phyloP scores from a whole-genome alignment of 2,888 invertebrate species.

The Bimastos eiseni region DNA sequence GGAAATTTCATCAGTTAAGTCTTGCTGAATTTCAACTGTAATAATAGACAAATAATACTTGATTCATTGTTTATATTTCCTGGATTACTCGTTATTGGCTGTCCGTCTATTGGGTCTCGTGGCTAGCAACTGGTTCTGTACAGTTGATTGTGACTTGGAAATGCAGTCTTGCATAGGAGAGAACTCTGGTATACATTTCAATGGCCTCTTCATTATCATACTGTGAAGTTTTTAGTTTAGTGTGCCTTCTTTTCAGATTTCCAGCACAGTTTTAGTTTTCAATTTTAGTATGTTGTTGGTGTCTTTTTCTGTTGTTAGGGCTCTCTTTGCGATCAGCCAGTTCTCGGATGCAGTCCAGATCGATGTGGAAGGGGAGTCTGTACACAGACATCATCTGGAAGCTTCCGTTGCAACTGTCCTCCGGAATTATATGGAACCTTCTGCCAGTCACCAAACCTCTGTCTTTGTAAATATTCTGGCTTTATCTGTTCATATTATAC shows the following conservation, averaged over 20 bases:
- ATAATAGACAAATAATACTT: not conserved
- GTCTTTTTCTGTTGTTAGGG: constrained; percentile 35
- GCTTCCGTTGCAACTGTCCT: constrained; percentile 44
- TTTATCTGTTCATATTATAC: not conserved
- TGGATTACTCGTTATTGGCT: not conserved
- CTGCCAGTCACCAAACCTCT: constrained; percentile 44
- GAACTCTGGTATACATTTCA: not conserved
- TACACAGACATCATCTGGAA: constrained; percentile 37
- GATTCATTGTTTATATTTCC: not conserved
- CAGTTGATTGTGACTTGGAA: not conserved
- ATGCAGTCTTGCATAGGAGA: not conserved
- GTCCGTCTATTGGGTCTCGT: not conserved
- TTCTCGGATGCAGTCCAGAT: constrained; percentile 41
- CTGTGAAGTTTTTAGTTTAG: not conserved
- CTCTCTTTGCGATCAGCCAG: constrained; percentile 35
- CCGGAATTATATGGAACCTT: constrained; percentile 40
- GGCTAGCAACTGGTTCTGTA: not conserved
- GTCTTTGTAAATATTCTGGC: constrained; percentile 40
- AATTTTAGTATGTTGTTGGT: not conserved
- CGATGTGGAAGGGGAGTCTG: constrained; percentile 44
- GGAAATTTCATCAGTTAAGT: not conserved
- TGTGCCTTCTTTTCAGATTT: not conserved
- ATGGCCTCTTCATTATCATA: not conserved
- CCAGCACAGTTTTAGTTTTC: not conserved
- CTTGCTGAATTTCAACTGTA: not conserved